These are phyloP conservation scores for Rostratula benghalensis DNA, from an alignment of 2,113 vertebrate genomes.

Conservation along the genomic window DNA sequence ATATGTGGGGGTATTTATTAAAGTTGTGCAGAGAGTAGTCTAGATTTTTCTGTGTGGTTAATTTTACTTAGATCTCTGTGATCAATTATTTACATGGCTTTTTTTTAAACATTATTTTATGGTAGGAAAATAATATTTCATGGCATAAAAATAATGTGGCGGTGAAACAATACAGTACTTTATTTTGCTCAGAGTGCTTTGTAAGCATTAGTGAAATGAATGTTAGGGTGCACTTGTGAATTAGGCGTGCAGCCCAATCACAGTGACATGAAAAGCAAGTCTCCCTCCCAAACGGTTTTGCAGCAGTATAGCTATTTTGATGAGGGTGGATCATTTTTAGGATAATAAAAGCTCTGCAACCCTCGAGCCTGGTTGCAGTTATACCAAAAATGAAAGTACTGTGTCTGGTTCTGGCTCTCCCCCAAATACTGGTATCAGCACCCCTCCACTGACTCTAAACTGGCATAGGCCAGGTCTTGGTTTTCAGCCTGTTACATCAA, in stretches of 20 bases:
- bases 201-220: not conserved
- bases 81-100: not conserved
- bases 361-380: not conserved
- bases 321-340: not conserved
- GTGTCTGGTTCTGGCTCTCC: not conserved
- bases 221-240: not conserved
- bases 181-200: not conserved
- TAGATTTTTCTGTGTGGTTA: not conserved
- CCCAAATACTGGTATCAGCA: not conserved
- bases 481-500: constrained; percentile 31
- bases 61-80: not conserved
- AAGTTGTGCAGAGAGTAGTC: not conserved
- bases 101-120: constrained; percentile 18
- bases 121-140: not conserved
- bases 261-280: not conserved
- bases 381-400: not conserved
- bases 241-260: not conserved
- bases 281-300: not conserved
- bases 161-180: not conserved
- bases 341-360: not conserved
- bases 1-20: constrained; percentile 12
- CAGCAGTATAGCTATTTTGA: not conserved
- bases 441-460: not conserved
- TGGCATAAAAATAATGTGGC: not conserved
- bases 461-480: not conserved